Evolutionary conservation across 1,140 invertebrate genomes (phyloP), one percentile per base, ranked within the genome.

Genomic region (Chironomus striatipennis): DNA sequence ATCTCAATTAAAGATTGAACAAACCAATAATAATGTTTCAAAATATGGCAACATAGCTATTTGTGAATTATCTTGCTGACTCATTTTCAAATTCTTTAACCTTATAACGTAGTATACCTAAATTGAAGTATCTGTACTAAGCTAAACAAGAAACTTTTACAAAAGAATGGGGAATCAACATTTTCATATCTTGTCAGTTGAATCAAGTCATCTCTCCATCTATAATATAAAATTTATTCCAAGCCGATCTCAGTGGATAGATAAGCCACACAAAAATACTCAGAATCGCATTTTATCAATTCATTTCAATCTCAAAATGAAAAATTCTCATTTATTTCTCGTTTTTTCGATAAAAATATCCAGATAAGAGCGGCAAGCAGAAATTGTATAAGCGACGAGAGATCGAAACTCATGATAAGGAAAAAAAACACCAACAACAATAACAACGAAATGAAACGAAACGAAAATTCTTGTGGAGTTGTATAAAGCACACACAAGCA

Each of bases 281-380:
- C 65, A 70, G 65, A 70, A 70, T 70, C 65, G 65, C 65, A 70
- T 20, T 70, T 70, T 70, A 70, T 70, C 65, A 21, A 4, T 20
- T 70, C 65, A 18, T 17, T 70, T 70, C 65, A 70, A 70, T 70
- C 65, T 70, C 65, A 17, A 70, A 70, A 70, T 70, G 65, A 70
- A 70, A 70, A 70, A 70, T 70, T 70, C 65, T 70, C 65, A 70
- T 70, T 70, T 70, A 70, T 70, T 70, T 70, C 65, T 18, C 47
- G 47, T 57, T 70, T 70, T 57, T 10, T 12, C 65, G 65, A 70
- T 70, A 70, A 70, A 70, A 70, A 70, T 70, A 21, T 70, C 18
- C 9, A 7, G 65, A 70, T 70, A 70, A 70, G 65, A 18, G 17
- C 20, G 65, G 20, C 17, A 70, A 70, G 20, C 17, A 70, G 20